A percentile compares a stretch with the other conserved stretches of the same genome.
Evolutionary conservation across 2,888 invertebrate species (phyloP).

Genomic region (Tineola bisselliella): DNA sequence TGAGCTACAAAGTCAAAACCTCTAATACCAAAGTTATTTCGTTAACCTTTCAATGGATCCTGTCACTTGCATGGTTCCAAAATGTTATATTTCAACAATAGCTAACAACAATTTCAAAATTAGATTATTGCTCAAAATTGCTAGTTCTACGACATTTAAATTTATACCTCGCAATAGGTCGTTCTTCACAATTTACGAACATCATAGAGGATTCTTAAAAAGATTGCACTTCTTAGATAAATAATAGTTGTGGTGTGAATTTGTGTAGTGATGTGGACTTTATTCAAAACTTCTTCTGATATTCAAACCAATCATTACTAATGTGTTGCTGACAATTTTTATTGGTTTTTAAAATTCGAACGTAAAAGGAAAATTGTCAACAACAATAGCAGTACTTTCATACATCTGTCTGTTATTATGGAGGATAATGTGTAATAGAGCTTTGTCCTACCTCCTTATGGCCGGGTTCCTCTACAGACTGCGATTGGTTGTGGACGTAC

Average conservation of each 20-base stretch:
- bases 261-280: slow-evolving; percentile 1
- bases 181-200: not conserved
- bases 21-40: slow-evolving; percentile 8
- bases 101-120: not conserved
- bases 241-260: not conserved
- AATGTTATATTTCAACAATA: not conserved
- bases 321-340: not conserved
- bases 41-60: slow-evolving; percentile 4
- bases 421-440: slow-evolving; percentile 25
- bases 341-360: not conserved
- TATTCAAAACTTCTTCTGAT: not conserved
- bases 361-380: not conserved
- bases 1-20: not conserved
- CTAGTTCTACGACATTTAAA: not conserved
- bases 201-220: not conserved
- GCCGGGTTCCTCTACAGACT: slow-evolving; percentile 68
- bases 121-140: not conserved
- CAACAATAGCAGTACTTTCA: slow-evolving; percentile 6
- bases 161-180: not conserved
- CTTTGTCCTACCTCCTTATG: slow-evolving; percentile 63
- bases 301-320: not conserved
- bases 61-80: not conserved
- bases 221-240: not conserved
- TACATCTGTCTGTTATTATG: not conserved
- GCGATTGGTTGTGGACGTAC: slow-evolving; percentile 67